Evolutionary conservation across 1,140 invertebrate genomes (phyloP), one percentile per base, ranked within the genome.

Genomic region (Drosophila fuyamai): DNA sequence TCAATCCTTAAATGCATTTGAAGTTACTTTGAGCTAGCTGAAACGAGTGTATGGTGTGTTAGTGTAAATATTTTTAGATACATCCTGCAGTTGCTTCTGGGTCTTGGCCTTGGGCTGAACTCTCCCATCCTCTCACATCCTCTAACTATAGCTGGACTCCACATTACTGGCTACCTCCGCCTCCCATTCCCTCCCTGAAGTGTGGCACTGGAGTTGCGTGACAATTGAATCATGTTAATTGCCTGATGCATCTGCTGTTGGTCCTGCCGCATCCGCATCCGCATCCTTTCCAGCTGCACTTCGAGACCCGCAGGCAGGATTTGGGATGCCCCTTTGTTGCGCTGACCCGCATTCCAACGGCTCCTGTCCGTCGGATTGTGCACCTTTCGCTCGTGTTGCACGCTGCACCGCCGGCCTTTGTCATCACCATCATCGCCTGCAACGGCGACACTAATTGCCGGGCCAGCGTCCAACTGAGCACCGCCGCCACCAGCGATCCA

Each of bases 141-240:
- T 66, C 53, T 79, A 65, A 50, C 59, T 83, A 55, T 65, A n/a
- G 62, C 66, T 68, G 59, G 73, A 65, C 68, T 14, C 23, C 56
- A 44, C 23, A 54, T 68, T 53, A 53, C 35, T 36, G 63, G 43
- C 60, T 47, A 48, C 76, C 74, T 8, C 29, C 29, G 29, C 7
- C 1, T 32, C 29, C 29, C 29, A 7, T 32, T 32, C 8, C 29
- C 29, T 32, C 29, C 85, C 80, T 81, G 74, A 78, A 81, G 62
- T 89, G 80, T 89, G 84, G 84, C 84, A 89, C 84, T 81, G 80
- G 81, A 84, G 80, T 84, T 81, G 77, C 74, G 60, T 78, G 84
- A 61, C 85, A 84, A 89, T 84, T 89, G 77, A 89, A 89, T 89
- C 84, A 89, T 89, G 85, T 90, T 89, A 89, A 89, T 89, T 89